phyloP scores from a whole-genome alignment of 2,888 invertebrate genomes.

The Yponomeuta malinellus region DNA sequence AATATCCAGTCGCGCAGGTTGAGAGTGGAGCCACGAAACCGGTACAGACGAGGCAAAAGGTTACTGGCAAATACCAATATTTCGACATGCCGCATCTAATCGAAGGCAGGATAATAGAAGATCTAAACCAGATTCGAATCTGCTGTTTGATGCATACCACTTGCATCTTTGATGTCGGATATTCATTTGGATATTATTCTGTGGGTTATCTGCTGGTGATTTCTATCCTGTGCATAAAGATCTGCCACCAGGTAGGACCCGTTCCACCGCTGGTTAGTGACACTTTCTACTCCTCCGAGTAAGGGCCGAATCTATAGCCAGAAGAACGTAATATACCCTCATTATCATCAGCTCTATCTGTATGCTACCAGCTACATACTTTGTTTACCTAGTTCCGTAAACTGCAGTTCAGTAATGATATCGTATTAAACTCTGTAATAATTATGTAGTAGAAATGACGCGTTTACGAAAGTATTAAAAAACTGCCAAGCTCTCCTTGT shows the following conservation, averaged over 20 bases:
- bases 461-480: not conserved
- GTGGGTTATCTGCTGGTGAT: constrained; percentile 29
- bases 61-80: constrained; percentile 52
- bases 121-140: not conserved
- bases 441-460: not conserved
- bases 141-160: not conserved
- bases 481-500: not conserved
- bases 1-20: constrained; percentile 43
- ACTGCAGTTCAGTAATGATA: not conserved
- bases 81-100: constrained; percentile 29
- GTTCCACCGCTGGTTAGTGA: constrained; percentile 34
- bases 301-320: constrained; percentile 42
- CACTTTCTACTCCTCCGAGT: constrained; percentile 50
- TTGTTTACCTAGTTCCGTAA: not conserved
- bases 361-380: not conserved
- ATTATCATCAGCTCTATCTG: constrained; percentile 36
- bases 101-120: constrained; percentile 21
- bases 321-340: constrained; percentile 61
- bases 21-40: constrained; percentile 47
- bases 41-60: constrained; percentile 59
- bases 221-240: constrained; percentile 53
- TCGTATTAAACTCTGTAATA: not conserved
- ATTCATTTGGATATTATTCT: not conserved
- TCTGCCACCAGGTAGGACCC: constrained; percentile 47
- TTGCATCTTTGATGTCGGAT: not conserved